phyloP scores from a whole-genome alignment of 2,888 invertebrate species.

The Perizoma affinitatum region DNA sequence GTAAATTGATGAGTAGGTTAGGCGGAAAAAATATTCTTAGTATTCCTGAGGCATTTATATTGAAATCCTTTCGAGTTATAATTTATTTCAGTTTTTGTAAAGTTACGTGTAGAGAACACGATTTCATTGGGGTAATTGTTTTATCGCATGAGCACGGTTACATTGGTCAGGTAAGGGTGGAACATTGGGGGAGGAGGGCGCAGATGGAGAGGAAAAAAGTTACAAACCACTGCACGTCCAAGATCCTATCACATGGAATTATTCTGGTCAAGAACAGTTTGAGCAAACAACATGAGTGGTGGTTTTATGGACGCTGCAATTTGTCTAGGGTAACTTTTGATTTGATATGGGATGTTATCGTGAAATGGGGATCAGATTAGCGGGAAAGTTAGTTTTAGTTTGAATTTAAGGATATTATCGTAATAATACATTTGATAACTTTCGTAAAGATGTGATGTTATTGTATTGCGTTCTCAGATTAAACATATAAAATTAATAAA shows the following conservation, averaged over 20 bases:
- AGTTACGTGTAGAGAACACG: constrained; percentile 56
- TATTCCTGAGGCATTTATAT: constrained; percentile 16
- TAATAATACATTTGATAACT: constrained; percentile 3
- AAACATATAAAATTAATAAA: too few species aligned
- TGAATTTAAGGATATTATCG: background rate
- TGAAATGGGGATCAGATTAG: constrained; percentile 41
- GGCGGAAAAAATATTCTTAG: background rate
- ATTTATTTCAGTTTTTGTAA: constrained; percentile 32
- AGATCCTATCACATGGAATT: constrained; percentile 75
- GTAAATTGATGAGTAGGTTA: constrained; percentile 4
- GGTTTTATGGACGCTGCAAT: constrained; percentile 56
- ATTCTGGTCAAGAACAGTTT: constrained; percentile 78
- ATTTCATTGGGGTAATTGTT: constrained; percentile 79
- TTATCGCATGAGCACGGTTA: constrained; percentile 79
- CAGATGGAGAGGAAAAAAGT: constrained; percentile 72
- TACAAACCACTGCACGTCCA: constrained; percentile 69
- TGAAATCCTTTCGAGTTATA: constrained; percentile 18
- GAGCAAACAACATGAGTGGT: constrained; percentile 61
- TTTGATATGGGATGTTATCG: constrained; percentile 40
- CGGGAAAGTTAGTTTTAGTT: constrained; percentile 38
- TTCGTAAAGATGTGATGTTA: background rate
- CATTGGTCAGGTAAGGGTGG: constrained; percentile 55
- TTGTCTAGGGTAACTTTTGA: constrained; percentile 51
- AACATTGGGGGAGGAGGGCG: constrained; percentile 42
- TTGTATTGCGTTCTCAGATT: too few species aligned